Base-by-base conservation (phyloP, 2,888 invertebrate genomes). In the Tetramorium bicarinatum region DNA sequence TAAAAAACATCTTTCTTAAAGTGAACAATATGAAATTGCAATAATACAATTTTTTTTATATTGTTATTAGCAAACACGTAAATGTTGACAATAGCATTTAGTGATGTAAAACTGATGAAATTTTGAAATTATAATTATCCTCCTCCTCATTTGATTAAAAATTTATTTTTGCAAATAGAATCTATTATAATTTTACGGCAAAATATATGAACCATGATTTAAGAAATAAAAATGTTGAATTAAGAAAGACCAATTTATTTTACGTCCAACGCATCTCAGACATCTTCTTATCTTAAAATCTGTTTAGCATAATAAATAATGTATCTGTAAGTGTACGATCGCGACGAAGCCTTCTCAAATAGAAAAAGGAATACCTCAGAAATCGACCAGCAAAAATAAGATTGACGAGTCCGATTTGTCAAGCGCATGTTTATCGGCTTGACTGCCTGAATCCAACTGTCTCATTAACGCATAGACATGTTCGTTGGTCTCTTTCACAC, bases 261-360 rank as follows among this genome's bases (percentile, higher is more conserved):
- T 18, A 44, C 29, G 15, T 29, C 9, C 6, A 47, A 61, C n/a
- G 11, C 7, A 8, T 47, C n/a, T 61, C 21, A 8, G 21, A 47
- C 4, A 13, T 47, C 6, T 75, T 15, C n/a, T 7, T 21, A 47
- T 34, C 3, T 47, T 29, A 34, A 44, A n/a, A 59, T 44, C 18
- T 34, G n/a, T 61, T 61, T 75, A 47, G 4, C 41, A 74, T 44
- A n/a, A 49, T 34, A 29, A 59, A 34, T 61, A 59, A 54, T 44
- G 38, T 25, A n/a, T 41, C 8, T n/a, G 41, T 56, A 18, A 9
- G 15, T 61, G 15, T 71, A 41, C 6, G 1, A 25, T 72, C 4
- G 41, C 11, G 34, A 21, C 44, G 64, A 44, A 15, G 25, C 13
- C 44, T 41, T 11, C 15, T 38, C 1, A 9, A 15, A 3, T 15